Percentiles rank a stretch among this genome's conserved stretches.
These are phyloP conservation scores for Bombus superbus DNA, from an alignment of 1,140 invertebrate species.

Conservation along the genomic window DNA sequence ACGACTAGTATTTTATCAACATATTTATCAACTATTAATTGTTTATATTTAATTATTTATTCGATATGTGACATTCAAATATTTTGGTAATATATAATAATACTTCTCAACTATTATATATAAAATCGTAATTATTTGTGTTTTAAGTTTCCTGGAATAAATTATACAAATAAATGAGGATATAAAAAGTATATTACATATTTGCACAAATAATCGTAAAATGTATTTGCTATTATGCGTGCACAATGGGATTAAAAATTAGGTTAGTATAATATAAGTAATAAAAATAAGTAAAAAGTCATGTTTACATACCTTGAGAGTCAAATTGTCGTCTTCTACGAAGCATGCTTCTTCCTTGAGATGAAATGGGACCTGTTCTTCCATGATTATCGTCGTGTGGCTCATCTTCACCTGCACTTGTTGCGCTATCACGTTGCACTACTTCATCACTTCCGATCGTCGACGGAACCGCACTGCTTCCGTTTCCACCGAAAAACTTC, in stretches of 20 bases:
- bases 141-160: no score
- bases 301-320: conserved; percentile 75
- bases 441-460: conserved; percentile 75
- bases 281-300: not conserved
- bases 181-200: not conserved
- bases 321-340: conserved; percentile 80
- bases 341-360: conserved; percentile 78
- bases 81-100: no score
- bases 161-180: no score
- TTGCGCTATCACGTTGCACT: conserved; percentile 80
- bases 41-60: no score
- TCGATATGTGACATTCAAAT: no score
- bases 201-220: not conserved
- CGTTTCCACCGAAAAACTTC: conserved; percentile 74
- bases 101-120: no score
- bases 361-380: conserved; percentile 67
- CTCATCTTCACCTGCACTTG: conserved; percentile 80
- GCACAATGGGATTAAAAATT: not conserved
- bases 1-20: no score
- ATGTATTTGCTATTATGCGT: not conserved
- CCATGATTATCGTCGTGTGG: conserved; percentile 72
- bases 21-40: no score
- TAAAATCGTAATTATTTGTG: no score
- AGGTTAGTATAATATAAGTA: not conserved
- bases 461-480: conserved; percentile 69